A percentile compares a stretch with the other conserved stretches of the same genome.
These are phyloP conservation scores for Mycetomoellerius zeteki DNA, from an alignment of 1,140 invertebrate species.

Conservation along the genomic window DNA sequence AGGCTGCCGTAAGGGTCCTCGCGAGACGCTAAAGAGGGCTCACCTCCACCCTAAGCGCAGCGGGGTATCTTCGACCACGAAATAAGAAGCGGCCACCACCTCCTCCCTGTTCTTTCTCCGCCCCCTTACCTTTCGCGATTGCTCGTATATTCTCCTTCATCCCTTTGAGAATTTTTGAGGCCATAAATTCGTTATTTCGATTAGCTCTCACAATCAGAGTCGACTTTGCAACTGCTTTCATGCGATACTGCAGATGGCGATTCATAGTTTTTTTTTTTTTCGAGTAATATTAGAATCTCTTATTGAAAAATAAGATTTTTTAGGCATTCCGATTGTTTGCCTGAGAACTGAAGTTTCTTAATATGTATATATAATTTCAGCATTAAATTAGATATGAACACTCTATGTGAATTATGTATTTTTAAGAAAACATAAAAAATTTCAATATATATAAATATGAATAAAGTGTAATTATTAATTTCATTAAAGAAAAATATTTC, in stretches of 20 bases:
- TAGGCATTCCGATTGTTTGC: background rate
- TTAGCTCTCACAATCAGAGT: conserved; percentile 26
- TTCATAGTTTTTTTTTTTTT: no score
- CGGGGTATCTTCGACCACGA: conserved; percentile 67
- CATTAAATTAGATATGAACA: background rate
- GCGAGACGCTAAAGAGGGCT: conserved; percentile 71
- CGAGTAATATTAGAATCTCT: background rate
- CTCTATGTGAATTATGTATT: background rate
- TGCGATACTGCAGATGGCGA: background rate
- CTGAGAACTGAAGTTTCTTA: background rate
- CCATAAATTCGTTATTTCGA: conserved; percentile 3
- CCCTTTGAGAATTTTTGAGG: conserved; percentile 37
- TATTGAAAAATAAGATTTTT: background rate
- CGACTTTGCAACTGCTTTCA: conserved; percentile 19
- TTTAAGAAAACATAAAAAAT: background rate
- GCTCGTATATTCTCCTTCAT: conserved; percentile 53
- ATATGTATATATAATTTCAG: background rate
- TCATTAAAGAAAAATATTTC: background rate
- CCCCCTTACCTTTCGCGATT: conserved; percentile 17
- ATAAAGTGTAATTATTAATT: background rate
- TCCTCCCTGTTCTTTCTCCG: conserved; percentile 44
- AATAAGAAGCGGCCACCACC: conserved; percentile 72
- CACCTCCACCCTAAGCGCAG: conserved; percentile 74
- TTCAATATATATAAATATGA: background rate
- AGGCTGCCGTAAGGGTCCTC: conserved; percentile 75